Evolutionary conservation across 2,888 invertebrate species (phyloP), one percentile per base, ranked within the genome.

Genomic region (Drosophila mimica): DNA sequence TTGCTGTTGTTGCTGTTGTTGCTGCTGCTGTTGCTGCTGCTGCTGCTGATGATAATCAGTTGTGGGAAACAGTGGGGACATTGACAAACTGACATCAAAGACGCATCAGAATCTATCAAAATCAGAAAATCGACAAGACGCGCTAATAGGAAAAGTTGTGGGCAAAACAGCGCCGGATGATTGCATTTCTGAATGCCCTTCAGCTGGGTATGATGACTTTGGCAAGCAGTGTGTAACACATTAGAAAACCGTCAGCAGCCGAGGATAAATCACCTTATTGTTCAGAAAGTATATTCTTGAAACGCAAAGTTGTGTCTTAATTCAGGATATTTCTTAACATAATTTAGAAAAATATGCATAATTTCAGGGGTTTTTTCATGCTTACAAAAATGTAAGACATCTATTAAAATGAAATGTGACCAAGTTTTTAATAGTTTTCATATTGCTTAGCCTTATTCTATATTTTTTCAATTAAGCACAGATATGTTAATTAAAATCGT

Each of bases 71-170:
- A 28, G 38, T 54, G 38, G 36, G 46, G 70, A 70, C 46, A 62
- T 70, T 73, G 74, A 79, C 73, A 77, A 84, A 84, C 74, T 86
- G 80, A 76, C 78, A 85, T 85, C 76, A 85, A 85, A 86, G 89
- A 86, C 78, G 62, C 89, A 85, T 85, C 84, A 85, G 85, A 80
- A 88, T 83, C 80, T 78, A 82, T 88, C 89, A 86, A 80, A 68
- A 71, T 59, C 67, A 56, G 38, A 67, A 79, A 75, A 68, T 75
- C 58, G 62, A 25, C 54, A 63, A 79, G 53, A 68, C 58, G 53
- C 48, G 69, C 79, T 85, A 85, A 85, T 85, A 85, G 87, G 65
- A 86, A 88, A 85, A 85, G 89, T 85, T 85, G 48, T 52, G 25
- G 36, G n/a, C 31, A 15, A 53, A 57, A 4, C 51, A 67, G 53